phyloP scores from a whole-genome alignment of 2,113 vertebrate species.

The Megaceryle maxima region DNA sequence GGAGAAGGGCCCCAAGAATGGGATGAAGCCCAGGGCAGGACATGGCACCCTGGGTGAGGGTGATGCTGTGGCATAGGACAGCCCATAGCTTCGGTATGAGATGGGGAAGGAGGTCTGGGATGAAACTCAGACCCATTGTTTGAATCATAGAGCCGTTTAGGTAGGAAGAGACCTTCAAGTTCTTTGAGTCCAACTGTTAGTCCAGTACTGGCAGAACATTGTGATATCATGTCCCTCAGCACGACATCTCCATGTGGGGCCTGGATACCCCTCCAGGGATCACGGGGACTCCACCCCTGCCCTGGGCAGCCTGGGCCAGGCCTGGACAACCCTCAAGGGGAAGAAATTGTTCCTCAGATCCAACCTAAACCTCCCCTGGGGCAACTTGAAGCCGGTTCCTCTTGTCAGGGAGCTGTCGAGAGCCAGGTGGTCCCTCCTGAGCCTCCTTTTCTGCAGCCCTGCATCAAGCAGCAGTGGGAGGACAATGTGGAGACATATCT shows the following conservation, averaged over 20 bases:
- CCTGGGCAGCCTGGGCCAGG: neutral
- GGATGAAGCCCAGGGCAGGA: neutral
- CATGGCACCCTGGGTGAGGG: too few relatives aligned
- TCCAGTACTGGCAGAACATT: neutral
- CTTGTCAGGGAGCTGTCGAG: too few relatives aligned
- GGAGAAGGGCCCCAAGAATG: neutral
- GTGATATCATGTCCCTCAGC: neutral
- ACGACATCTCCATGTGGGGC: neutral
- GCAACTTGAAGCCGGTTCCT: too few relatives aligned
- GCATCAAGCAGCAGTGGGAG: fast-evolving
- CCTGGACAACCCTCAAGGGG: too few relatives aligned
- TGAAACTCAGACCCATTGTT: neutral
- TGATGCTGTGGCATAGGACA: neutral
- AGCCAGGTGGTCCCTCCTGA: too few relatives aligned
- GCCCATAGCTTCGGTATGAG: fast-evolving
- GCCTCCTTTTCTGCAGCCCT: neutral
- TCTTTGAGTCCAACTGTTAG: neutral
- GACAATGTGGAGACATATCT: neutral
- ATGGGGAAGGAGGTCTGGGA: neutral
- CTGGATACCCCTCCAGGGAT: neutral
- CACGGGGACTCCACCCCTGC: neutral
- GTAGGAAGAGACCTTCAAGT: neutral
- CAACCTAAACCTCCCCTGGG: neutral
- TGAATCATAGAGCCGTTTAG: neutral
- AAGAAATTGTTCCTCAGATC: too few relatives aligned